These are phyloP conservation scores for Lampropteryx suffumata DNA, from an alignment of 2,888 invertebrate genomes.

Conservation along the genomic window DNA sequence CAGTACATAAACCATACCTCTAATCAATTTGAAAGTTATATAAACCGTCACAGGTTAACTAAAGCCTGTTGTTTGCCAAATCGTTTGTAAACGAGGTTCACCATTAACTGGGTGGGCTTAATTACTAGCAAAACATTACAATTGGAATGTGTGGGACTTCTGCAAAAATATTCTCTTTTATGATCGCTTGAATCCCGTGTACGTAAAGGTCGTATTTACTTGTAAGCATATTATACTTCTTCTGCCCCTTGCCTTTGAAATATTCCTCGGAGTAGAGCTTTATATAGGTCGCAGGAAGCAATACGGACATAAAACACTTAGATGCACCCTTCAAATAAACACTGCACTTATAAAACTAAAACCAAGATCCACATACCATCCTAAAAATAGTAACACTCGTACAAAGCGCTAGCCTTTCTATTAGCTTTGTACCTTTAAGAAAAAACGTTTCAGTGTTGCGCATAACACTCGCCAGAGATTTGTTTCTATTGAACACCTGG, in stretches of 20 bases:
- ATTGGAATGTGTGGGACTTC: too few relatives aligned
- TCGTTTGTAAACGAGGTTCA: neutral
- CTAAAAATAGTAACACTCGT: slow-evolving; percentile 63
- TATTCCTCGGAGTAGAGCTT: neutral
- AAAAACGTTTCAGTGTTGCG: slow-evolving; percentile 31
- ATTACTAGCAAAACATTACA: too few relatives aligned
- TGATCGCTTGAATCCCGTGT: too few relatives aligned
- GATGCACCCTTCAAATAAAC: slow-evolving; percentile 70
- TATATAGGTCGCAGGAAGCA: slow-evolving; percentile 47
- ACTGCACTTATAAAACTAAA: slow-evolving; percentile 65
- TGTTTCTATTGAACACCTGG: slow-evolving; percentile 41
- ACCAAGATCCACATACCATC: slow-evolving; percentile 55
- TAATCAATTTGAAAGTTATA: slow-evolving; percentile 11
- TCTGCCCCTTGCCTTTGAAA: too few relatives aligned
- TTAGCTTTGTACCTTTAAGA: slow-evolving; percentile 32
- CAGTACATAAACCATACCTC: slow-evolving; percentile 12
- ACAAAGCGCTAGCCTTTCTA: slow-evolving; percentile 44
- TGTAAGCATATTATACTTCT: too few relatives aligned
- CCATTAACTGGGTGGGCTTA: neutral
- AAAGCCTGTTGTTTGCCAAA: neutral
- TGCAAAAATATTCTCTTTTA: too few relatives aligned
- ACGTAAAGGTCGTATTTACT: too few relatives aligned
- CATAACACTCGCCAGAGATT: slow-evolving; percentile 33
- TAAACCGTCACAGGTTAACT: slow-evolving; percentile 6
- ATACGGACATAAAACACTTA: slow-evolving; percentile 48